Evolutionary conservation across 2,113 vertebrate species (phyloP).

Genomic region (Paramormyrops kingsleyae): DNA sequence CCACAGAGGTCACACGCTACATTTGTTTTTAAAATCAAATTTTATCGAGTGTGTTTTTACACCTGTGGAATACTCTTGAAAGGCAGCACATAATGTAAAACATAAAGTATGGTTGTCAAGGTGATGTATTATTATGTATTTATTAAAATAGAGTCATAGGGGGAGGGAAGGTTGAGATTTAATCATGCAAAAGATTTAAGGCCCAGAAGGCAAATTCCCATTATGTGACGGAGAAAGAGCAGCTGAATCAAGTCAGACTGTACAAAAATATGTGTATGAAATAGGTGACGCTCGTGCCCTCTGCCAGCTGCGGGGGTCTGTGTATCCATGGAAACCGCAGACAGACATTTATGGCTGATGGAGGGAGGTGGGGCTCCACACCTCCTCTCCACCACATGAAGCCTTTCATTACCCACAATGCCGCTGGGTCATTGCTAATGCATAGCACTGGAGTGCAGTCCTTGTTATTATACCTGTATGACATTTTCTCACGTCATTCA

Average conservation of each 20-base stretch:
- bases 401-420: neutral
- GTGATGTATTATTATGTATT: constrained; percentile 2
- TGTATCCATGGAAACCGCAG: neutral
- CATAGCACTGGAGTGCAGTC: neutral
- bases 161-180: neutral
- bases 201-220: neutral
- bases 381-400: neutral
- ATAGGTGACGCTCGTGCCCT: neutral
- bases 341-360: neutral
- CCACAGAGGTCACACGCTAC: neutral
- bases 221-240: neutral
- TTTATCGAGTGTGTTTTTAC: neutral
- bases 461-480: neutral
- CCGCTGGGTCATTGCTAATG: neutral
- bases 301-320: neutral
- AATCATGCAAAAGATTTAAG: neutral
- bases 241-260: neutral
- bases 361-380: neutral
- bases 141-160: neutral
- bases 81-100: neutral
- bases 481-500: neutral
- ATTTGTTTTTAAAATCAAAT: neutral
- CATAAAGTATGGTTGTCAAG: constrained; percentile 2
- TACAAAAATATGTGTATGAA: neutral
- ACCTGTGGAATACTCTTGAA: neutral